Base-by-base conservation (phyloP, 2,888 invertebrate species). In the Diogma glabrata region DNA sequence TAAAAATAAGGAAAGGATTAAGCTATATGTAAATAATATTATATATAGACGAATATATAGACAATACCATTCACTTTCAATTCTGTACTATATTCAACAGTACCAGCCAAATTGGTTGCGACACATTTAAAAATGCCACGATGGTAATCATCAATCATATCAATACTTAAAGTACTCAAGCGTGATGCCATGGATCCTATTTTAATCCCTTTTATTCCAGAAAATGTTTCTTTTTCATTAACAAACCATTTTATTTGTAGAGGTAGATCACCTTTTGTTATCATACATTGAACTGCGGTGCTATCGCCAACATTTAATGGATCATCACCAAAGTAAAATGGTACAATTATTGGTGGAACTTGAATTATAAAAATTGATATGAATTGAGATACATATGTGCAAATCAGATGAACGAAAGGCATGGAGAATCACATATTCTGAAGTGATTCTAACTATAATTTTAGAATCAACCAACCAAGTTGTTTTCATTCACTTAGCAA, bases 201-300 rank as follows among this genome's bases (percentile, higher is more conserved):
- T 52, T 69, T 67, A 46, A 74, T 72, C 51, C 73, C 74, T 17
- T 62, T 64, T 4, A 65, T 62, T 40, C 70, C 64, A 69, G 75
- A 60, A 54, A 74, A 77, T 61, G 77, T 74, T 55, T 73, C 70
- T 61, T 78, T 79, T 64, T 83, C 79, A 64, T 82, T 78, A 58
- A 81, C 78, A 24, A 72, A 67, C 83, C 83, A 84, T 24, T 69
- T 69, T 51, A 84, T 78, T 56, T 75, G 72, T 51, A 84, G 72
- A 2, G 84, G 84, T 54, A 76, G 70, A 67, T 85, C 85, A 17
- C 85, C 82, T 63, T 79, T 78, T n/a, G 74, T 73, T 26, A 82
- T 77, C 50, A 77, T 74, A 64, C 82, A 82, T 51, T 75, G 74
- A 26, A 79, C 71, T 33, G 79, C 78, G 8, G 78, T 76, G 51